Evolutionary conservation across 1,140 invertebrate species (phyloP).

Genomic region (Heliothis subflexa): DNA sequence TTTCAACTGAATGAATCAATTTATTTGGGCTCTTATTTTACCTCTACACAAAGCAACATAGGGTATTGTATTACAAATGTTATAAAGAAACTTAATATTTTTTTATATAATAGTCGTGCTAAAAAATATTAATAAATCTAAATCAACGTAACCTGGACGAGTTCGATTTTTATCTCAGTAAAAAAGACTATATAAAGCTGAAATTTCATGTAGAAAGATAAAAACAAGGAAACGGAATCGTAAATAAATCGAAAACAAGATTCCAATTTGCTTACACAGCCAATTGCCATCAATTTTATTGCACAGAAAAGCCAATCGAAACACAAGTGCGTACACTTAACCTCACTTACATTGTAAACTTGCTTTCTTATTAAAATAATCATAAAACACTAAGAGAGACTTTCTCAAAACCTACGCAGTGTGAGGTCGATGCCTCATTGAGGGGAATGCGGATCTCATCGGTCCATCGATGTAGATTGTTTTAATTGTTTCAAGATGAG

Average conservation of each 20-base stretch:
- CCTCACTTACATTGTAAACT: slow-evolving; percentile 37
- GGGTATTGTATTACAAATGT: no score
- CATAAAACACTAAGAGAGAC: slow-evolving; percentile 47
- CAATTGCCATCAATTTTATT: slow-evolving; percentile 28
- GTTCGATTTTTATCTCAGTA: no score
- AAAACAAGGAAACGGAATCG: background rate
- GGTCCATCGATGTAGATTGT: slow-evolving; percentile 64
- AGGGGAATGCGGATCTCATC: slow-evolving; percentile 60
- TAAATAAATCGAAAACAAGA: background rate
- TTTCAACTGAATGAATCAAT: no score
- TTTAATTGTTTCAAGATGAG: slow-evolving; percentile 70
- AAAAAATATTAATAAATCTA: no score
- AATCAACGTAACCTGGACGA: no score
- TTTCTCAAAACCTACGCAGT: slow-evolving; percentile 43
- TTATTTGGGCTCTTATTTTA: no score
- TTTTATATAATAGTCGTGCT: no score
- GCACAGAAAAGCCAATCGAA: slow-evolving; percentile 33
- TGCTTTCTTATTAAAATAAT: slow-evolving; percentile 46
- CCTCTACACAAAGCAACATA: no score
- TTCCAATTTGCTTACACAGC: slow-evolving; percentile 15
- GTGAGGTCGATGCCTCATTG: slow-evolving; percentile 42
- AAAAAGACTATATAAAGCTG: no score
- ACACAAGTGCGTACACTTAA: slow-evolving; percentile 39
- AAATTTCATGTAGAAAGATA: background rate
- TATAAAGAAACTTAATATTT: no score